Conservation (phyloP, 2,888 invertebrate species). For the Hirtodrosophila alboralis region DNA sequence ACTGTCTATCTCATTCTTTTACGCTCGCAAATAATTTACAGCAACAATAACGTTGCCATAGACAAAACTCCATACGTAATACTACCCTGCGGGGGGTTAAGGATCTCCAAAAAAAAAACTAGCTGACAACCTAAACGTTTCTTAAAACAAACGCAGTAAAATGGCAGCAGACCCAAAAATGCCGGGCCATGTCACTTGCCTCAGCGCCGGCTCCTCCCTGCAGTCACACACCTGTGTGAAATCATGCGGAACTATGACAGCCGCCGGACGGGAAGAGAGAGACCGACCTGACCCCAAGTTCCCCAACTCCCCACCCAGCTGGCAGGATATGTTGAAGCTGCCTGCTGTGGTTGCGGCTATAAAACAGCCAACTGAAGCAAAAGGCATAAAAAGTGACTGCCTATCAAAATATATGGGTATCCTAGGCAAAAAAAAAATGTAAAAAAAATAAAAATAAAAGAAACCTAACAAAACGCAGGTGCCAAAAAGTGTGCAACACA, state of each 20-base stretch:
- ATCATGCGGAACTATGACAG: conserved; percentile 72
- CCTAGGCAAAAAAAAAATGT: conserved; percentile 35
- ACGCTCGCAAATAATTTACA: conserved; percentile 41
- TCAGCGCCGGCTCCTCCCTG: not conserved
- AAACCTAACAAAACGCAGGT: conserved; percentile 50
- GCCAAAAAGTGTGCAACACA: conserved; percentile 67
- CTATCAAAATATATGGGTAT: conserved; percentile 72
- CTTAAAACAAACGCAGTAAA: conserved; percentile 66
- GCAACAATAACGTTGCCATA: conserved; percentile 49
- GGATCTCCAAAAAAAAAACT: conserved; percentile 48
- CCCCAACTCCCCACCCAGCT: not conserved
- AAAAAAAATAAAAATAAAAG: conserved; percentile 25
- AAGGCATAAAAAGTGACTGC: conserved; percentile 73
- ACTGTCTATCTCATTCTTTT: too few species aligned
- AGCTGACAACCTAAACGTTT: conserved; percentile 75
- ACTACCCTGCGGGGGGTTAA: conserved; percentile 5
- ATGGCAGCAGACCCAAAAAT: conserved; percentile 48
- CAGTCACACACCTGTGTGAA: conserved; percentile 64
- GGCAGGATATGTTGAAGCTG: conserved; percentile 29
- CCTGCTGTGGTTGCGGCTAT: conserved; percentile 75
- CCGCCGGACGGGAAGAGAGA: conserved; percentile 41
- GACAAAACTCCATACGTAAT: conserved; percentile 42
- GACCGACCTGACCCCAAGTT: conserved; percentile 11
- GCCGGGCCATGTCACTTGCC: conserved; percentile 58
- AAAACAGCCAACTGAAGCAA: conserved; percentile 61